Conservation (phyloP, 2,888 invertebrate genomes). For the Odontomyia ornata region DNA sequence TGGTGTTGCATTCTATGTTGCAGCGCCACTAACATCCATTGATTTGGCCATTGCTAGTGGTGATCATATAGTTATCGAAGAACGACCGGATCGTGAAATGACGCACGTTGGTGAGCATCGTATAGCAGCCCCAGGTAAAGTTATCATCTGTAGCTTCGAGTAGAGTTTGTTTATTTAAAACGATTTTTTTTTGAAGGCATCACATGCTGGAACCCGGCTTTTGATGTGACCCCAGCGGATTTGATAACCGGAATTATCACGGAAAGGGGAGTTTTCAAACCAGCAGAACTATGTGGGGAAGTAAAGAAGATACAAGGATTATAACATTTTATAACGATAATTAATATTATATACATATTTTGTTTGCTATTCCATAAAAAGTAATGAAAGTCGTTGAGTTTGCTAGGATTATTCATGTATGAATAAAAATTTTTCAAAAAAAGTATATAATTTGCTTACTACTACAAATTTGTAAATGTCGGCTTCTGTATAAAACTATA, state of each 20-base stretch:
- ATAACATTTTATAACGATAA: background rate
- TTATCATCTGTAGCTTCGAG: too few relatives aligned
- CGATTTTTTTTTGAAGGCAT: slow-evolving; percentile 78
- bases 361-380: slow-evolving; percentile 9
- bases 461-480: too few relatives aligned
- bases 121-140: slow-evolving; percentile 85
- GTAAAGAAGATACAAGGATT: slow-evolving; percentile 53
- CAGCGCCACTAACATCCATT: slow-evolving; percentile 91
- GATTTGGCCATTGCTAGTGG: slow-evolving; percentile 83
- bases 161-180: background rate
- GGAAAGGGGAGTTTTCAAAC: slow-evolving; percentile 85
- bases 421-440: slow-evolving; percentile 11
- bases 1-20: slow-evolving; percentile 92
- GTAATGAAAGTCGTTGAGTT: background rate
- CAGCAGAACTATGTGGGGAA: slow-evolving; percentile 64
- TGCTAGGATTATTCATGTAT: background rate
- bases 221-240: slow-evolving; percentile 94
- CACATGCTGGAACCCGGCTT: slow-evolving; percentile 97
- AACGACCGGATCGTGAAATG: slow-evolving; percentile 90
- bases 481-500: too few relatives aligned
- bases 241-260: slow-evolving; percentile 95
- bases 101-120: slow-evolving; percentile 86
- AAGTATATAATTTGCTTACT: too few relatives aligned
- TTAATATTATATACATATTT: background rate
- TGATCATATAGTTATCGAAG: slow-evolving; percentile 90